Evolutionary conservation across 2,888 invertebrate genomes (phyloP).

Genomic region (Microctonus hyperodae): DNA sequence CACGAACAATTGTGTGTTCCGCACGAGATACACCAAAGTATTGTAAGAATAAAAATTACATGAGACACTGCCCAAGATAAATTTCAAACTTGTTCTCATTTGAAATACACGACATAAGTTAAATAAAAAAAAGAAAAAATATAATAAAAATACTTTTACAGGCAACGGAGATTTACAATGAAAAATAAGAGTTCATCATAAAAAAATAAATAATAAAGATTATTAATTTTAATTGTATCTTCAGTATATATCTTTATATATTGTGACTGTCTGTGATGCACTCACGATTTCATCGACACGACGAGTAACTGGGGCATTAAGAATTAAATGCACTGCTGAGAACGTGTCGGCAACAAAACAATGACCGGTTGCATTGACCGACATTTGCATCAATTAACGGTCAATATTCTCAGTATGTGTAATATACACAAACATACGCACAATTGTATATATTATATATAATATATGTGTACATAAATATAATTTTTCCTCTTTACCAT

Average conservation of each 20-base stretch:
- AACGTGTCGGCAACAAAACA: conserved; percentile 11
- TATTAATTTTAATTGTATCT: background rate
- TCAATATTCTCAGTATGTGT: background rate
- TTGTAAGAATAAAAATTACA: background rate
- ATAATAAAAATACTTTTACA: background rate
- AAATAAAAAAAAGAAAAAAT: background rate
- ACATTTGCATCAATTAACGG: conserved; percentile 28
- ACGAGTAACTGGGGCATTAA: background rate
- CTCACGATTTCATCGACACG: conserved; percentile 8
- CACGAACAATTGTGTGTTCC: conserved; percentile 12
- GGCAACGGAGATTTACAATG: no score
- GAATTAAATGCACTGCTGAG: background rate
- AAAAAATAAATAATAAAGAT: background rate
- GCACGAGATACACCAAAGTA: conserved; percentile 4
- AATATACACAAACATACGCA: background rate
- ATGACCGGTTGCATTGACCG: conserved; percentile 24
- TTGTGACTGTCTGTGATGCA: background rate
- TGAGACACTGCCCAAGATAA: background rate
- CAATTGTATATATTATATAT: background rate
- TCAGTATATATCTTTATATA: no score
- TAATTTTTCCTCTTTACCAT: conserved; percentile 41
- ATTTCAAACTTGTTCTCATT: background rate
- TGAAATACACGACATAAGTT: background rate
- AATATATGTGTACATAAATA: conserved; percentile 9
- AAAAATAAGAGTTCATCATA: background rate